Evolutionary conservation across 1,140 invertebrate genomes (phyloP).

Genomic region (Drosophila persimilis): DNA sequence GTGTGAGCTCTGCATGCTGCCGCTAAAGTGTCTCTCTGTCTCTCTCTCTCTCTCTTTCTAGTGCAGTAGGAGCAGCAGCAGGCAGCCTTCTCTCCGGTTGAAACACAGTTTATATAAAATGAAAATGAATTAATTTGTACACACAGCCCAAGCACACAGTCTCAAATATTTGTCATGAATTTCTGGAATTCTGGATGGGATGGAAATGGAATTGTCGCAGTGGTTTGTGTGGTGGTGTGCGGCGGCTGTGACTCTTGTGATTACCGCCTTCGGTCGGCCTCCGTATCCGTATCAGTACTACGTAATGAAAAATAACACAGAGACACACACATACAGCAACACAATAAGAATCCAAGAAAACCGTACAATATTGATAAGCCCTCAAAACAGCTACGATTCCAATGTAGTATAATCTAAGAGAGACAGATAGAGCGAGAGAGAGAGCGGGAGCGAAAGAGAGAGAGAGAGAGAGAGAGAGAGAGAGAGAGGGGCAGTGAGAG

Average conservation of each 20-base stretch:
- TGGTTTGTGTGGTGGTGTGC: background rate
- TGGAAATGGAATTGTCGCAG: too few relatives aligned
- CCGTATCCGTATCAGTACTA: slow-evolving; percentile 11
- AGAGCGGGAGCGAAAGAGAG: too few relatives aligned
- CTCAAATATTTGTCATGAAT: too few relatives aligned
- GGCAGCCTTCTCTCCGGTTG: too few relatives aligned
- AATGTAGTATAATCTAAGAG: background rate
- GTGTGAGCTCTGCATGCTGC: slow-evolving; percentile 3
- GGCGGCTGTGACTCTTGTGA: slow-evolving; percentile 28
- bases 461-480: too few relatives aligned
- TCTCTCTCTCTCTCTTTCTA: too few relatives aligned
- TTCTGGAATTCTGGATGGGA: too few relatives aligned
- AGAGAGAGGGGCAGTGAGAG: background rate
- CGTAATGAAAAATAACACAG: slow-evolving; percentile 25
- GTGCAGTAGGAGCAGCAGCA: too few relatives aligned
- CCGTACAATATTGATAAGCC: slow-evolving; percentile 22
- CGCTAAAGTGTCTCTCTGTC: too few relatives aligned
- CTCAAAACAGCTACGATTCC: background rate
- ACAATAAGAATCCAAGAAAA: slow-evolving; percentile 9
- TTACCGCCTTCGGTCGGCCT: slow-evolving; percentile 16
- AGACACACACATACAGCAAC: slow-evolving; percentile 5
- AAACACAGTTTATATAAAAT: too few relatives aligned
- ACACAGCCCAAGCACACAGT: too few relatives aligned
- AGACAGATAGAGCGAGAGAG: background rate
- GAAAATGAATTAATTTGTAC: too few relatives aligned